These are phyloP conservation scores for Dryobota labecula DNA, from an alignment of 2,888 invertebrate genomes.

Conservation along the genomic window DNA sequence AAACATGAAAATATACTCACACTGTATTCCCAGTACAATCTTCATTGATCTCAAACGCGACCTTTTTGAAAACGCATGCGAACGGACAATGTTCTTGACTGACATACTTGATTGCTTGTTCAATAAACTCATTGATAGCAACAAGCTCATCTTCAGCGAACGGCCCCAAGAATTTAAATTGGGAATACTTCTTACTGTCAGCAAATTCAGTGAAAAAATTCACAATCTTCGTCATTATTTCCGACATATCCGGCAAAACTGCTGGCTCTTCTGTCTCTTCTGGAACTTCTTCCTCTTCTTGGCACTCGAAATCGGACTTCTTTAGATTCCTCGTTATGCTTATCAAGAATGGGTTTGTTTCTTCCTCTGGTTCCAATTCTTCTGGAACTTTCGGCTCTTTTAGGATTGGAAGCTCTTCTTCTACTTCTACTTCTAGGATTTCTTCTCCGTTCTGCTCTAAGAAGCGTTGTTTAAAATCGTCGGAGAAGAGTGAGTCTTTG, in stretches of 20 bases:
- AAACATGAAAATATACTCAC: slow-evolving; percentile 69
- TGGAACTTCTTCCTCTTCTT: slow-evolving; percentile 16
- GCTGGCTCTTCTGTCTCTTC: slow-evolving; percentile 5
- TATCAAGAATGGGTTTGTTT: slow-evolving; percentile 72
- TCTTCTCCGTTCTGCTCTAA: slow-evolving; percentile 36
- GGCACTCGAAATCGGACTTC: slow-evolving; percentile 46
- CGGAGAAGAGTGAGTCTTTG: slow-evolving; percentile 30
- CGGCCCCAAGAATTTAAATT: slow-evolving; percentile 77
- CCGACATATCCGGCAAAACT: slow-evolving; percentile 42
- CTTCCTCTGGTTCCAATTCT: slow-evolving; percentile 64
- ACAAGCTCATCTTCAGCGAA: slow-evolving; percentile 69
- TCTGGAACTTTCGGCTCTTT: slow-evolving; percentile 34
- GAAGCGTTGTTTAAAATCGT: slow-evolving; percentile 25
- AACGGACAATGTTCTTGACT: slow-evolving; percentile 46
- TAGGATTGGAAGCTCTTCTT: slow-evolving; percentile 5
- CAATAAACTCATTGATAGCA: slow-evolving; percentile 71
- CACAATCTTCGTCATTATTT: slow-evolving; percentile 61
- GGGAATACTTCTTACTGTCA: slow-evolving; percentile 59
- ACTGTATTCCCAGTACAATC: slow-evolving; percentile 73
- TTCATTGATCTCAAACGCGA: slow-evolving; percentile 62
- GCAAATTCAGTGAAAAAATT: slow-evolving; percentile 75
- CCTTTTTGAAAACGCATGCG: slow-evolving; percentile 56
- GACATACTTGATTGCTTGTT: slow-evolving; percentile 56
- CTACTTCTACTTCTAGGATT: slow-evolving; percentile 36
- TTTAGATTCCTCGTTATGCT: slow-evolving; percentile 70